phyloP scores from a whole-genome alignment of 2,888 invertebrate genomes.

The Lutraria lutraria region DNA sequence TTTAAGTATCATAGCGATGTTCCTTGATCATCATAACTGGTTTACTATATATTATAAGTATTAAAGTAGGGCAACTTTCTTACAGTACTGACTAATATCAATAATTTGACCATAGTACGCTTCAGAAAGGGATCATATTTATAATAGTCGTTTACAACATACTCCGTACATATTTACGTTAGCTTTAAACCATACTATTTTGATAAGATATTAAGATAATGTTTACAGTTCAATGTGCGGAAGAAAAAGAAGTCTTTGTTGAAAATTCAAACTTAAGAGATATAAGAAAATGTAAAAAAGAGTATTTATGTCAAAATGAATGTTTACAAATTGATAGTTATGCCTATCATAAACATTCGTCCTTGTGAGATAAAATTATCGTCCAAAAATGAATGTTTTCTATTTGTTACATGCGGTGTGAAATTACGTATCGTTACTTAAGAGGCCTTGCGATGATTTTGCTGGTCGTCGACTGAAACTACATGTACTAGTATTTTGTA shows the following conservation, averaged over 20 bases:
- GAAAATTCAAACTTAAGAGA: not conserved
- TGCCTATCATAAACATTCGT: not conserved
- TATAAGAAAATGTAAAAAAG: constrained; percentile 2
- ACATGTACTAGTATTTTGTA: too few relatives aligned
- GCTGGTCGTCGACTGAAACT: too few relatives aligned
- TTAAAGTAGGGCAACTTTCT: not conserved
- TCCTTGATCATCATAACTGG: not conserved
- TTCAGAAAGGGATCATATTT: not conserved
- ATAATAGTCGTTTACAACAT: not conserved
- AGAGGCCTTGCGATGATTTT: too few relatives aligned
- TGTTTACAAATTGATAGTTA: not conserved
- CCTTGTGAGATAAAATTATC: not conserved
- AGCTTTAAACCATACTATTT: constrained; percentile 9
- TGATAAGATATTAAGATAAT: constrained; percentile 17
- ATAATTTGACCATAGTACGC: not conserved
- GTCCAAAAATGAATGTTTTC: too few relatives aligned
- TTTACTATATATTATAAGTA: not conserved
- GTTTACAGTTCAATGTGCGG: not conserved
- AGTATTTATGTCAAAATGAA: not conserved
- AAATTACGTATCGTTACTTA: too few relatives aligned
- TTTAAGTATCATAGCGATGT: not conserved
- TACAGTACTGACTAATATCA: not conserved
- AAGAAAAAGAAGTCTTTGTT: not conserved
- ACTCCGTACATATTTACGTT: not conserved
- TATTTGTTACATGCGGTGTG: too few relatives aligned